Percentiles rank a stretch among this genome's conserved stretches.
Conservation (phyloP, 2,888 invertebrate species). For the Xestoiulus laeticollis region DNA sequence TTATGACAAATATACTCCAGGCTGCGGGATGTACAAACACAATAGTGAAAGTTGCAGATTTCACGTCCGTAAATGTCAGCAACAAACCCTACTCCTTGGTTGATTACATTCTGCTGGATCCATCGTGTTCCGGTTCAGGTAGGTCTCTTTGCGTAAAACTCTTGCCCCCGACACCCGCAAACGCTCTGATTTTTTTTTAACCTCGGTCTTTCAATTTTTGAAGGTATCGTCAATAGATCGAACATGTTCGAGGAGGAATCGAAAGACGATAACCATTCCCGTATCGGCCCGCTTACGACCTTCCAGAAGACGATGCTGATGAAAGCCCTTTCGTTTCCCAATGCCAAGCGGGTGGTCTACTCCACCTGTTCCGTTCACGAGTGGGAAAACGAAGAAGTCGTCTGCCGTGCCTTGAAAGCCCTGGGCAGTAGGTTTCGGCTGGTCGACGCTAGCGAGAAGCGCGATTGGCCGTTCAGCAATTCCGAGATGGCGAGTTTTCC, state of each 20-base stretch:
- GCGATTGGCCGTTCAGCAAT: not conserved
- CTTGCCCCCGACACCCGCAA: not conserved
- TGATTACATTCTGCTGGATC: slow-evolving; percentile 93
- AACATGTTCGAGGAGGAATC: not conserved
- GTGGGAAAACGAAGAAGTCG: slow-evolving; percentile 88
- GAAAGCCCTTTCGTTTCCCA: slow-evolving; percentile 85
- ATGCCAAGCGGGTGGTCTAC: slow-evolving; percentile 86
- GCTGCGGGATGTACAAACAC: slow-evolving; percentile 76
- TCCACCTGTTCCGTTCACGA: slow-evolving; percentile 84
- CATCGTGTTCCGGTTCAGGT: slow-evolving; percentile 96
- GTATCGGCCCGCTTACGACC: slow-evolving; percentile 62
- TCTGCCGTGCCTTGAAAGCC: slow-evolving; percentile 74
- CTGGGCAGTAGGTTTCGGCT: slow-evolving; percentile 59
- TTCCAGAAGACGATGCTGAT: slow-evolving; percentile 84
- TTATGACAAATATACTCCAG: slow-evolving; percentile 73
- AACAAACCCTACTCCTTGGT: slow-evolving; percentile 72
- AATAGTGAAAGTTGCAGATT: slow-evolving; percentile 75
- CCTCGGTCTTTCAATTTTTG: not conserved
- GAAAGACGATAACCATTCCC: slow-evolving; percentile 54
- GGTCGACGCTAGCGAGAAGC: not conserved
- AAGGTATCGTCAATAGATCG: not conserved
- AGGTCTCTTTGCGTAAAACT: slow-evolving; percentile 60
- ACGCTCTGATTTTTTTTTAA: not conserved
- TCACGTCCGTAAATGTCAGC: slow-evolving; percentile 72
- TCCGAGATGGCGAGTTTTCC: slow-evolving; percentile 65